phyloP scores from a whole-genome alignment of 2,797 vertebrate species.

The Sebastiscus tertius region DNA sequence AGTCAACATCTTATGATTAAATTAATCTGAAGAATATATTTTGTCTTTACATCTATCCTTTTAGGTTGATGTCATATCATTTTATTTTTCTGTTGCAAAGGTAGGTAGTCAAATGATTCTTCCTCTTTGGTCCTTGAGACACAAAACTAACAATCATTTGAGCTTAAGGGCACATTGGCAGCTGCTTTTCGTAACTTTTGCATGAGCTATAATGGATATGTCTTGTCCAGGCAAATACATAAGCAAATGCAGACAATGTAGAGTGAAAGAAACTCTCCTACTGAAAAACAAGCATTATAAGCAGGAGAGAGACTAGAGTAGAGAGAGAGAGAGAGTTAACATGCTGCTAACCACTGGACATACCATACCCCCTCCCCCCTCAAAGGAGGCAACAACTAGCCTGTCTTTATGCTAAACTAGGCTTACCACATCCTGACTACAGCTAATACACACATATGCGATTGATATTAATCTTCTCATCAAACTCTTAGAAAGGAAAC shows the following conservation, averaged over 20 bases:
- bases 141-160: slow-evolving; percentile 3
- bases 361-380: no score
- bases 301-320: not conserved
- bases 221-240: slow-evolving; percentile 56
- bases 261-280: not conserved
- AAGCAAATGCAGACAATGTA: slow-evolving; percentile 54
- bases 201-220: slow-evolving; percentile 52
- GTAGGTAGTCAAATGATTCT: not conserved
- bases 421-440: no score
- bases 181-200: slow-evolving; percentile 59
- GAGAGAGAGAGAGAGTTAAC: no score
- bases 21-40: not conserved
- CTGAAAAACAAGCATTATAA: not conserved
- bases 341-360: not conserved
- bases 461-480: no score
- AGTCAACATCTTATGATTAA: no score
- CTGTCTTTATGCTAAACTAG: no score
- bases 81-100: not conserved
- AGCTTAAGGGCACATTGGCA: not conserved
- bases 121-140: not conserved
- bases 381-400: no score
- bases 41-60: not conserved
- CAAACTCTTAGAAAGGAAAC: no score
- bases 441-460: no score
- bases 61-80: not conserved